Evolutionary conservation across 1,140 invertebrate species (phyloP), one percentile per base, ranked within the genome.

Genomic region (Dendrolimus kikuchii): DNA sequence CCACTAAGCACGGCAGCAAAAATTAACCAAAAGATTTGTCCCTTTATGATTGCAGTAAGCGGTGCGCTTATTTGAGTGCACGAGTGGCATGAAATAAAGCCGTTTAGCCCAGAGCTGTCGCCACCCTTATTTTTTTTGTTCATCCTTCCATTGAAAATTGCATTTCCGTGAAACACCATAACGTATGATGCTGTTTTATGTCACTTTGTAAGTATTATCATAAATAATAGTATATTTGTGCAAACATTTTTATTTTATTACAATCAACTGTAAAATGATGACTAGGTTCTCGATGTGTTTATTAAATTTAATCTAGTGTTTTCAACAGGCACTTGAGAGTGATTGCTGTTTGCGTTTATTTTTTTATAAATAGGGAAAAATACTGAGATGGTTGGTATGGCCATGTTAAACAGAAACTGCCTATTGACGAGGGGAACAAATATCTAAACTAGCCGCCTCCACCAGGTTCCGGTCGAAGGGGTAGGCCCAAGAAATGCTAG

Each of bases 81-180:
- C 38, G 44, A 65, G 59, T 63, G 60, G 73, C 71, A 66, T 64
- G 60, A 72, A 57, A 54, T 64, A 59, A 23, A 58, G 65, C 68
- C 71, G 67, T 53, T 55, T 49, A 49, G 63, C 62, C 58, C 49
- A 49, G 48, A 68, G 54, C 57, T 54, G 46, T 62, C 57, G 59
- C 70, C 76, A 71, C 74, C 77, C 74, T 67, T 62, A 74, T 69
- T 76, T 77, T n/a, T 66, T 70, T 70, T 72, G 66, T 76, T 64
- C 68, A 64, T 52, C 47, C 55, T 55, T 52, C 51, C 55, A 56
- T 63, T 68, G 65, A 63, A 71, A 78, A 76, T 76, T 74, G 66
- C 67, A 64, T 57, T 64, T 71, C 58, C 57, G 57, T 53, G 56
- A 55, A 63, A 69, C 65, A 51, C 50, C 41, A 10, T 45, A 10